Base-by-base conservation (phyloP, 2,797 vertebrate genomes). In the Clarias laeviceps region DNA sequence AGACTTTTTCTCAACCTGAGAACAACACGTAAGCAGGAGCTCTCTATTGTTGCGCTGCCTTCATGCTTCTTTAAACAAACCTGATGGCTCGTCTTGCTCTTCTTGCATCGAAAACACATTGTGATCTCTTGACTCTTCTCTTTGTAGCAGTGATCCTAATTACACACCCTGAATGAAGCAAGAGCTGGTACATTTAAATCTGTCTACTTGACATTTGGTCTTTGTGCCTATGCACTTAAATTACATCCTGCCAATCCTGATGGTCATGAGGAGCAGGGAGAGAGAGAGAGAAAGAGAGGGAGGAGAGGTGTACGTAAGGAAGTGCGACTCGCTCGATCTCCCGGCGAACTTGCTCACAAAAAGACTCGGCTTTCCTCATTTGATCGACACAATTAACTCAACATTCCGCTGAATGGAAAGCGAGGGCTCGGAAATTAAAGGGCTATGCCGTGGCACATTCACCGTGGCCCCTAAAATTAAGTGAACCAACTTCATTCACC, bases 191-290 rank as follows among this genome's bases (percentile, higher is more conserved):
- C 94, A 93, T 94, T 95, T 94, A 95, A 95, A 95, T 93, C 94
- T 91, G 92, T 79, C 93, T 93, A 91, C 93, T 93, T 95, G 94
- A 93, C 94, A 95, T 96, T 96, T 94, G 94, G 93, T 94, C 95
- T 96, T 95, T 96, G 95, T 95, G 94, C 94, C 92, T 94, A 91
- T 94, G 93, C 93, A 93, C 93, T 95, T 95, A 96, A 96, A 96
- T 96, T 95, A 95, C 94, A 95, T 94, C 93, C 94, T 96, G 95
- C 94, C 95, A 95, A 94, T 95, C 93, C 90, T 91, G 93, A 93
- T 93, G 94, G 94, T 94, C 94, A 95, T 88, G 56, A 92, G 93
- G 91, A 90, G 92, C 92, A 93, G 88, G 91, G 92, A 90, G 90
- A 90, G 90, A 62, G 29, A 70, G 45, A 73, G 66, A 88, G 92